Evolutionary conservation across 2,888 invertebrate genomes (phyloP).

Genomic region (Lochmaea crataegi): DNA sequence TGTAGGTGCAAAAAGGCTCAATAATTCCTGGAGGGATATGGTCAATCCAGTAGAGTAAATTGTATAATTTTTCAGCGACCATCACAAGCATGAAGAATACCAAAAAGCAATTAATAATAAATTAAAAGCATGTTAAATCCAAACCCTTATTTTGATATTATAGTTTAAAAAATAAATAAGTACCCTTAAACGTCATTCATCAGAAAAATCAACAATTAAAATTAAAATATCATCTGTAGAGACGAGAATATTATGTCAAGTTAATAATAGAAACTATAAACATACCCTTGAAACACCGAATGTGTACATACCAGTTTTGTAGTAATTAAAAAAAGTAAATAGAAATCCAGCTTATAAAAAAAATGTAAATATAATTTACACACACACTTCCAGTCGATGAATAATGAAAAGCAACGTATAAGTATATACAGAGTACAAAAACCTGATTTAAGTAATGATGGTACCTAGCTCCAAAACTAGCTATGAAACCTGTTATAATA

Average conservation of each 20-base stretch:
- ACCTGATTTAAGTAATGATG: slow-evolving; percentile 59
- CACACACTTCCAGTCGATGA: slow-evolving; percentile 35
- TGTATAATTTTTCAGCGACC: no score
- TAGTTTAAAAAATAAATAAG: no score
- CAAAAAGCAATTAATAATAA: no score
- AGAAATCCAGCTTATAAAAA: slow-evolving; percentile 32
- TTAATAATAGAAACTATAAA: slow-evolving; percentile 13
- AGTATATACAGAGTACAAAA: slow-evolving; percentile 48
- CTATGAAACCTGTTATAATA: slow-evolving; percentile 59
- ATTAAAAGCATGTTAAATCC: no score
- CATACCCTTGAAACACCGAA: slow-evolving; percentile 16
- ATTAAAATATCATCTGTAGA: neutral
- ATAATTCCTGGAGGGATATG: no score
- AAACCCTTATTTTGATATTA: no score
- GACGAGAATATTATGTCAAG: neutral
- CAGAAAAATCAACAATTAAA: neutral
- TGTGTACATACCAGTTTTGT: slow-evolving; percentile 32
- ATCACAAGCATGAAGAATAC: no score
- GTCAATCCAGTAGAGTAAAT: no score
- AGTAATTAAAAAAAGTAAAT: slow-evolving; percentile 38
- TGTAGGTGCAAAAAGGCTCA: no score
- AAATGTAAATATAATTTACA: slow-evolving; percentile 37
- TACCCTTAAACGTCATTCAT: neutral
- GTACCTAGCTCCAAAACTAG: slow-evolving; percentile 59
- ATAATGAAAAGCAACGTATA: slow-evolving; percentile 40